Percentiles rank a stretch among this genome's conserved stretches.
Evolutionary conservation across 2,888 invertebrate genomes (phyloP).

Genomic region (Galerucella calmariensis): DNA sequence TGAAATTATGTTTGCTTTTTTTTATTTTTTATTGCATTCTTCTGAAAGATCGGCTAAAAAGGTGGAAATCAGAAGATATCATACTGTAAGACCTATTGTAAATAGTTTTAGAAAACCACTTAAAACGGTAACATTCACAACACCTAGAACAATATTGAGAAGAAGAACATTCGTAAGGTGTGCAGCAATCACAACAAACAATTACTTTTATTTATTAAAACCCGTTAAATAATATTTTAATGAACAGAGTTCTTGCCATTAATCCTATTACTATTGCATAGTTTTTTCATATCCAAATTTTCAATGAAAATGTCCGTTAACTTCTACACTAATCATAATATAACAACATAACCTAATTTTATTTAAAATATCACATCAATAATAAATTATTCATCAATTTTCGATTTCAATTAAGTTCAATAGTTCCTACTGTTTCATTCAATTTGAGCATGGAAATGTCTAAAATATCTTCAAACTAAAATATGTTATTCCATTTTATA

Average conservation of each 20-base stretch:
- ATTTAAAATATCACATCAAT: no score
- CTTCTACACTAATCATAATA: no score
- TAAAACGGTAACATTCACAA: slow-evolving; percentile 43
- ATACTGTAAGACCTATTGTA: slow-evolving; percentile 40
- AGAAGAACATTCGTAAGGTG: slow-evolving; percentile 49
- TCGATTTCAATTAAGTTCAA: no score
- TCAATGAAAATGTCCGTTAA: no score
- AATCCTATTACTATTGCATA: no score
- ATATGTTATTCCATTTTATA: no score
- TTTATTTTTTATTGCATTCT: slow-evolving; percentile 22
- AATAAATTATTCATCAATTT: no score
- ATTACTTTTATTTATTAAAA: not conserved
- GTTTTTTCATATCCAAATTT: no score
- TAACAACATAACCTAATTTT: no score
- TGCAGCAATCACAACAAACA: not conserved
- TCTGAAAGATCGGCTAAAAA: slow-evolving; percentile 41
- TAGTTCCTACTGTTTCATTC: no score
- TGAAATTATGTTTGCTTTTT: slow-evolving; percentile 9
- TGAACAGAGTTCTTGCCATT: not conserved
- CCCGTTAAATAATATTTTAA: not conserved
- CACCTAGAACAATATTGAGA: slow-evolving; percentile 47
- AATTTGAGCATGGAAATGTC: no score
- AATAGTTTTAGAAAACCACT: slow-evolving; percentile 44
- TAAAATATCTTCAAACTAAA: no score
- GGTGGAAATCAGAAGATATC: slow-evolving; percentile 47